Percentiles rank a stretch among this genome's conserved stretches.
Conservation (phyloP, 1,140 invertebrate genomes). For the Heliothis subflexa region DNA sequence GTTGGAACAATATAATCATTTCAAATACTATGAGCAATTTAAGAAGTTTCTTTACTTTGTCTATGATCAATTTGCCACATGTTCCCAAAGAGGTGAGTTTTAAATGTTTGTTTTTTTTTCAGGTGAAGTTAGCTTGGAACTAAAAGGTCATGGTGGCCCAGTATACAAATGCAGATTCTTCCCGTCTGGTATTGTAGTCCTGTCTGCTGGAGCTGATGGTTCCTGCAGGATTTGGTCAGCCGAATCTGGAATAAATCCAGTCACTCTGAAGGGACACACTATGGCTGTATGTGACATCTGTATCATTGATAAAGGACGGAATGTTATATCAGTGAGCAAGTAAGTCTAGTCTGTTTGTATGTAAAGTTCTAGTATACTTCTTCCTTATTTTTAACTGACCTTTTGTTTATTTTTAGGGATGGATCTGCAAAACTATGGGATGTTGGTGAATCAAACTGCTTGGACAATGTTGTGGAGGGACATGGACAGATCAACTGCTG, state of each 20-base stretch:
- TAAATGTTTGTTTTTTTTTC: constrained; percentile 47
- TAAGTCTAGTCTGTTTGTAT: constrained; percentile 53
- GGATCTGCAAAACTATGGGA: constrained; percentile 91
- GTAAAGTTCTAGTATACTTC: neutral
- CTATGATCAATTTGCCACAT: too few species aligned
- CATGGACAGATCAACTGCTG: constrained; percentile 81
- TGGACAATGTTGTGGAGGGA: constrained; percentile 84
- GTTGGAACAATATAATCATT: neutral
- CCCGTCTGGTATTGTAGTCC: constrained; percentile 90
- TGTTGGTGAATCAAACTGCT: constrained; percentile 88
- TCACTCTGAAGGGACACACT: constrained; percentile 89
- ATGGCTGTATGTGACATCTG: constrained; percentile 89
- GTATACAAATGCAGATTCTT: constrained; percentile 91
- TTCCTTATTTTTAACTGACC: too few species aligned
- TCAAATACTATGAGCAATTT: too few species aligned
- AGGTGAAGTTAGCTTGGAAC: constrained; percentile 85
- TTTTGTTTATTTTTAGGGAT: constrained; percentile 86
- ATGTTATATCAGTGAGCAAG: constrained; percentile 90
- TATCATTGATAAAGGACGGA: constrained; percentile 91
- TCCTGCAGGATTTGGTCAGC: constrained; percentile 90
- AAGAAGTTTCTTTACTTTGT: too few species aligned
- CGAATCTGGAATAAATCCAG: constrained; percentile 89
- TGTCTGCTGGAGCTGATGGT: constrained; percentile 90
- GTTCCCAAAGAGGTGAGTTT: too few species aligned
- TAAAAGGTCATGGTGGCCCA: constrained; percentile 90